Conservation (phyloP, 2,113 vertebrate genomes). For the Menidia beryllina region DNA sequence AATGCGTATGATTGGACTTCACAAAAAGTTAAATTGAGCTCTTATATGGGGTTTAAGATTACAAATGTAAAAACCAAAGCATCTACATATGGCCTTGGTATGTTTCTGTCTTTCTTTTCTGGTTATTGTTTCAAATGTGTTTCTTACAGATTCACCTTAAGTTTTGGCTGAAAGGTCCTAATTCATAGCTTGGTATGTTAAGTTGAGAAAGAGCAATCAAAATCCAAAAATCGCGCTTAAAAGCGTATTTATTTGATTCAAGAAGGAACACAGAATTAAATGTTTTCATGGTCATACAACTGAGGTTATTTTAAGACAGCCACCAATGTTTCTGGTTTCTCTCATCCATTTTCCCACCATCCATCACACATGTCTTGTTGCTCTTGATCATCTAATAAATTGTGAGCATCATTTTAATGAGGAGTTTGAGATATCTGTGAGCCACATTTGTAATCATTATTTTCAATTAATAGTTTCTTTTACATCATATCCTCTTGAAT, state of each 20-base stretch:
- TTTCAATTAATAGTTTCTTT: not conserved
- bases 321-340: conserved; percentile 39
- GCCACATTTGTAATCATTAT: not conserved
- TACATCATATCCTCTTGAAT: not conserved
- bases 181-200: conserved; percentile 49
- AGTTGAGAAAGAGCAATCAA: conserved; percentile 32
- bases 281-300: conserved; percentile 40
- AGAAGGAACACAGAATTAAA: conserved; percentile 40
- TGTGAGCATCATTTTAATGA: not conserved
- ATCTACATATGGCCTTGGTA: not conserved
- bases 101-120: not conserved
- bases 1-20: not conserved
- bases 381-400: conserved; percentile 4
- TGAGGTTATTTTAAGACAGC: conserved; percentile 55
- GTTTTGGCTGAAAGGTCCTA: conserved; percentile 42
- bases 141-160: conserved; percentile 18
- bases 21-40: not conserved
- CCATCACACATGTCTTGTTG: conserved; percentile 7
- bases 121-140: conserved; percentile 23
- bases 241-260: conserved; percentile 32
- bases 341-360: conserved; percentile 56
- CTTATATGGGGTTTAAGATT: not conserved
- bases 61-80: too few species aligned
- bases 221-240: conserved; percentile 51
- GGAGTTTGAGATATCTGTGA: conserved; percentile 13